Conservation (phyloP, 1,140 invertebrate species). For the Thalassaphorura encarpata region DNA sequence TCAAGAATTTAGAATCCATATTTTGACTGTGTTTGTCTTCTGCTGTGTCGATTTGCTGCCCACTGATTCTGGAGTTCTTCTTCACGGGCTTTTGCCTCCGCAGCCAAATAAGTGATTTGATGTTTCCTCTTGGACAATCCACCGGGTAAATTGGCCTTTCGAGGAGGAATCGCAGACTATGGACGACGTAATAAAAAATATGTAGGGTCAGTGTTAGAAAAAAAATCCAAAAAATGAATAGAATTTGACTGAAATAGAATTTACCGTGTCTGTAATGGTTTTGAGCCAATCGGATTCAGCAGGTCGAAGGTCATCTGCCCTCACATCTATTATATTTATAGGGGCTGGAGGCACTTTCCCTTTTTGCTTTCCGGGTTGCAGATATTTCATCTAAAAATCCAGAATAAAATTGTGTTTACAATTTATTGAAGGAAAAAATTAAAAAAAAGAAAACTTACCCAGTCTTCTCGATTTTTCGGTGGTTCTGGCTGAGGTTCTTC, state of each 20-base stretch:
- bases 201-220: background rate
- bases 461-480: too few relatives aligned
- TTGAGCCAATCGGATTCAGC: slow-evolving; percentile 68
- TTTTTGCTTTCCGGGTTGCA: slow-evolving; percentile 40
- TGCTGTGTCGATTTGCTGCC: slow-evolving; percentile 72
- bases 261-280: slow-evolving; percentile 41
- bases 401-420: too few relatives aligned
- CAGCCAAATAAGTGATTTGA: slow-evolving; percentile 91
- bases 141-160: slow-evolving; percentile 17
- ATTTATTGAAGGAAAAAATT: background rate
- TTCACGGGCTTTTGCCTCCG: slow-evolving; percentile 83
- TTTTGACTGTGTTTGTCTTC: slow-evolving; percentile 74
- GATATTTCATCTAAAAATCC: slow-evolving; percentile 26
- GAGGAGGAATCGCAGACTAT: slow-evolving; percentile 16
- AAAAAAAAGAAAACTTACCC: too few relatives aligned
- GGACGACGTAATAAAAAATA: slow-evolving; percentile 5
- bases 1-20: slow-evolving; percentile 66
- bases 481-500: too few relatives aligned
- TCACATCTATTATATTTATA: slow-evolving; percentile 66
- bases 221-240: background rate
- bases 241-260: background rate
- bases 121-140: slow-evolving; percentile 58
- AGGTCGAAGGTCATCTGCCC: slow-evolving; percentile 67
- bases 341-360: slow-evolving; percentile 43
- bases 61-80: slow-evolving; percentile 86